Conservation (phyloP, 2,888 invertebrate genomes). For the Hypsopygia costalis region DNA sequence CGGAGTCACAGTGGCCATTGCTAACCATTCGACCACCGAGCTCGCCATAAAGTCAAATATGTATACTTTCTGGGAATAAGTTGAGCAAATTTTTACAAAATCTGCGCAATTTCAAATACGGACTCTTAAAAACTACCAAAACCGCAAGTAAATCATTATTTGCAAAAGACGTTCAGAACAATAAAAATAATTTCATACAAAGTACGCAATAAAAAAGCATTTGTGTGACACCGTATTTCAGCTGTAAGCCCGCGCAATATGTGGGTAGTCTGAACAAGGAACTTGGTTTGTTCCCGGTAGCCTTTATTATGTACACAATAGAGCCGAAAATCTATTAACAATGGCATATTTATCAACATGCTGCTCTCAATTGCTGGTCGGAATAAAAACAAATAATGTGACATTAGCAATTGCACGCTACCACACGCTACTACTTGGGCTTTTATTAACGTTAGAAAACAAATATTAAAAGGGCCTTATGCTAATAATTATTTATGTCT, state of each 20-base stretch:
- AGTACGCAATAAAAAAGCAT: constrained; percentile 10
- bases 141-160: background rate
- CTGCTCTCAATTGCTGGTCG: constrained; percentile 5
- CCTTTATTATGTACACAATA: background rate
- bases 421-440: background rate
- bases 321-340: background rate
- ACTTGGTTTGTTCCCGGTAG: background rate
- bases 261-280: background rate
- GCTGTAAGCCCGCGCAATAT: constrained; percentile 4
- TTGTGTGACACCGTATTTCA: constrained; percentile 10
- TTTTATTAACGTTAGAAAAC: constrained; percentile 6
- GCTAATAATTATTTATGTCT: no score
- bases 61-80: no score
- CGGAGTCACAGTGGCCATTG: no score
- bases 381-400: constrained; percentile 8
- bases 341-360: constrained; percentile 3
- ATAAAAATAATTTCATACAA: constrained; percentile 10
- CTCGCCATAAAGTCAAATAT: no score
- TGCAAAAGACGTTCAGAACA: constrained; percentile 4
- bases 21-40: no score
- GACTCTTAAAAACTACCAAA: no score
- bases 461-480: constrained; percentile 1
- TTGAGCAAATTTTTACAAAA: no score
- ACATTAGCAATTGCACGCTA: constrained; percentile 5
- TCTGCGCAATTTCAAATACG: no score